phyloP scores from a whole-genome alignment of 2,113 vertebrate genomes.

The Lepisosteus osseus region DNA sequence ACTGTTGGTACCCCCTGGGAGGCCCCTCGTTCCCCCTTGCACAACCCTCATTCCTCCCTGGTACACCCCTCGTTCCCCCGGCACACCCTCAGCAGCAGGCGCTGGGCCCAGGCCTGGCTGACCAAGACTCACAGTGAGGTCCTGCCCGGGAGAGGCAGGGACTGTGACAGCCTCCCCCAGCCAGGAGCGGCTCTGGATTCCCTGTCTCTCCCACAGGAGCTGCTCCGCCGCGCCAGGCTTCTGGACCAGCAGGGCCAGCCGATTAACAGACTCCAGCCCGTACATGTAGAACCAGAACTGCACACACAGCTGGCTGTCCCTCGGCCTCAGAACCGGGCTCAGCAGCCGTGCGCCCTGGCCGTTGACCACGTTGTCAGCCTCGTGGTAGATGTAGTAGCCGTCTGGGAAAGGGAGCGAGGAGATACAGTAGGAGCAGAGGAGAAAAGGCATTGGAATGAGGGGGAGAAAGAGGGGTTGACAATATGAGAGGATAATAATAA shows the following conservation, averaged over 20 bases:
- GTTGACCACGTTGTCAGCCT: constrained; percentile 56
- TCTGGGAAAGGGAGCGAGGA: constrained; percentile 33
- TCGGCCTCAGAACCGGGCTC: constrained; percentile 53
- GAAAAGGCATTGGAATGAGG: too few species aligned
- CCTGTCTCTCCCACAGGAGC: constrained; percentile 54
- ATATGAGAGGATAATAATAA: background rate
- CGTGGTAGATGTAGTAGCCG: constrained; percentile 68
- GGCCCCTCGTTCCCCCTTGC: too few species aligned
- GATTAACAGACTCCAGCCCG: constrained; percentile 33
- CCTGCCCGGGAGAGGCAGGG: constrained; percentile 36
- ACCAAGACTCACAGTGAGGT: constrained; percentile 54
- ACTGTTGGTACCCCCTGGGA: too few species aligned
- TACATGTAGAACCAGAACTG: constrained; percentile 71
- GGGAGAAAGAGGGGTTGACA: background rate
- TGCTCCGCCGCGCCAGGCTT: constrained; percentile 22
- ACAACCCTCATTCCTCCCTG: too few species aligned
- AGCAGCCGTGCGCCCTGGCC: constrained; percentile 50
- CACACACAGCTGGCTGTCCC: constrained; percentile 57
- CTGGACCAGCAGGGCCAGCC: constrained; percentile 54
- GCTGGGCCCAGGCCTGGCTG: background rate
- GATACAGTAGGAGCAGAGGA: background rate
- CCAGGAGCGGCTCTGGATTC: constrained; percentile 70
- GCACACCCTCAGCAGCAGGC: background rate
- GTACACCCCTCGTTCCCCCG: too few species aligned
- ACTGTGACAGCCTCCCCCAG: constrained; percentile 55